Base-by-base conservation (phyloP, 2,113 vertebrate species). In the Clarias magur region DNA sequence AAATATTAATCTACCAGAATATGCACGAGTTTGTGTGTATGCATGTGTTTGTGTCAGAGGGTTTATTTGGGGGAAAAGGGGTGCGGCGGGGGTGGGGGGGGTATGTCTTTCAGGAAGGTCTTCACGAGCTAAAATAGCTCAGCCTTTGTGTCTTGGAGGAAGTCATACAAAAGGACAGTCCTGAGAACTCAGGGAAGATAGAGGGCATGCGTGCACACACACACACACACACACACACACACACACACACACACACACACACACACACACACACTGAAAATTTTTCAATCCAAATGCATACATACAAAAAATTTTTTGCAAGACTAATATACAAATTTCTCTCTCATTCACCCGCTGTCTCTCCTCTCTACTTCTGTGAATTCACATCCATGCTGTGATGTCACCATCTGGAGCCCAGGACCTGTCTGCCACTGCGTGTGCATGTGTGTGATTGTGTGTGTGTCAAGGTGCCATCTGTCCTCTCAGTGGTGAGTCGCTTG, bases 351-450 rank as follows among this genome's bases (percentile, higher is more conserved):
- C 73, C 76, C 82, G 19, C 78, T 76, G 60, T 88, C 80, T 86
- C 78, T 86, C 65, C 78, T 84, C 68, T 70, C 68, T 25, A 75
- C 87, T 56, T 83, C 72, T 62, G 59, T 90, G 17, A 92, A 93
- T 63, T 94, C 92, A 92, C 92, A 90, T 92, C 83, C 90, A 88
- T 67, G 89, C 92, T 91, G 93, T 91, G 88, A 72, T 92, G 84
- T 87, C 88, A 91, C 92, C 92, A 94, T 90, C 92, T 93, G 91
- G 88, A 88, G 86, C 53, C 73, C 84, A 84, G 83, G 82, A 90
- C 89, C 89, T 90, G 89, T 88, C 84, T 88, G 86, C 82, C 86
- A 88, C 84, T 27, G 88, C 65, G 84, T 84, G 84, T 81, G 85
- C 38, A 19, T 75, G 80, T 89, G 88, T 84, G 89, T 72, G 87